These are phyloP conservation scores for Pleuronectes platessa DNA, from an alignment of 2,113 vertebrate genomes.

Conservation along the genomic window DNA sequence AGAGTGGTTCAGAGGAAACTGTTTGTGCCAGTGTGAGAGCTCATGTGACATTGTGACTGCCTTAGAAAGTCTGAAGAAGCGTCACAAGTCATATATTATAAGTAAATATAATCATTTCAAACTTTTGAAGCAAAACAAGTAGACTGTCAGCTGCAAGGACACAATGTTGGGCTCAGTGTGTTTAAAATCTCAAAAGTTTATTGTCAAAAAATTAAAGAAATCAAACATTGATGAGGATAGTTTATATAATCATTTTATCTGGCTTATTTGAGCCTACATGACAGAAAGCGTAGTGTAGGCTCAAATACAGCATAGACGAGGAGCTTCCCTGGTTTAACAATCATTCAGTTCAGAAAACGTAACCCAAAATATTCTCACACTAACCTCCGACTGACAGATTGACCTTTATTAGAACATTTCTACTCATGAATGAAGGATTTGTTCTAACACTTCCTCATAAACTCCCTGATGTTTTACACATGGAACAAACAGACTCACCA, in stretches of 20 bases:
- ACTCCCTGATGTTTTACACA: neutral
- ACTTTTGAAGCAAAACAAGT: neutral
- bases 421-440: neutral
- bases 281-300: neutral
- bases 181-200: neutral
- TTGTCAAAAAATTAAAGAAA: neutral
- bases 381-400: neutral
- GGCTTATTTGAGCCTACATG: neutral
- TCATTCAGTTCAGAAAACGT: neutral
- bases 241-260: neutral
- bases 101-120: neutral
- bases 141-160: neutral
- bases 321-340: neutral
- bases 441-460: neutral
- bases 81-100: slow-evolving; percentile 25
- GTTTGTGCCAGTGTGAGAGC: neutral
- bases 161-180: neutral
- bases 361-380: neutral
- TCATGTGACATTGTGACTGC: slow-evolving; percentile 30
- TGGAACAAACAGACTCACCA: slow-evolving; percentile 37
- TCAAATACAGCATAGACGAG: too few relatives aligned
- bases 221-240: too few relatives aligned
- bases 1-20: neutral
- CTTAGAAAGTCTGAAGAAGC: neutral
- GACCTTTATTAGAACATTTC: neutral